Conservation (phyloP, 2,888 invertebrate genomes). For the Ennomos erosarius region DNA sequence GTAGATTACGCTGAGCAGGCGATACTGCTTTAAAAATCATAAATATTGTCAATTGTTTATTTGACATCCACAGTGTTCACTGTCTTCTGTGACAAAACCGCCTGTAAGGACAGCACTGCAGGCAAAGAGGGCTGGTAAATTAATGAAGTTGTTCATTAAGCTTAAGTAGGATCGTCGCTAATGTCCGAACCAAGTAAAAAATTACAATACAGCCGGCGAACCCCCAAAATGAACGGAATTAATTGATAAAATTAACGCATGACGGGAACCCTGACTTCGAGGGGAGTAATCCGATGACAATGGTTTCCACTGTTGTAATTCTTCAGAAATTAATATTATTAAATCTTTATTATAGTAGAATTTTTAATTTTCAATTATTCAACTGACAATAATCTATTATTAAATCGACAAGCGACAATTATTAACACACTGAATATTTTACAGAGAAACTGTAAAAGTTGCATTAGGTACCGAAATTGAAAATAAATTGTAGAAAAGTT, state of each 20-base stretch:
- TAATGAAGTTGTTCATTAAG: conserved; percentile 80
- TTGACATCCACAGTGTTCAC: too few relatives aligned
- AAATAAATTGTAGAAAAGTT: too few relatives aligned
- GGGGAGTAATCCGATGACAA: conserved; percentile 26
- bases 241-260: conserved; percentile 39
- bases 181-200: conserved; percentile 62
- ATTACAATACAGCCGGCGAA: conserved; percentile 44
- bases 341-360: conserved; percentile 1
- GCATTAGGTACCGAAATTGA: too few relatives aligned
- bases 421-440: too few relatives aligned
- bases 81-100: too few relatives aligned
- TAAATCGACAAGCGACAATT: too few relatives aligned
- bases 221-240: conserved; percentile 37
- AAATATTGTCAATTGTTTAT: too few relatives aligned
- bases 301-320: conserved; percentile 16
- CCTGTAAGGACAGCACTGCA: conserved; percentile 22
- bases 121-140: conserved; percentile 61
- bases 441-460: too few relatives aligned
- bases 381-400: too few relatives aligned
- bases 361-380: not conserved
- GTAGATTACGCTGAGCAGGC: too few relatives aligned
- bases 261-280: conserved; percentile 16
- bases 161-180: conserved; percentile 74
- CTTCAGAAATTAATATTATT: conserved; percentile 14
- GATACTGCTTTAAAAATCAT: too few relatives aligned